Conservation (phyloP, 2,797 vertebrate genomes). For the Sus cebifrons region DNA sequence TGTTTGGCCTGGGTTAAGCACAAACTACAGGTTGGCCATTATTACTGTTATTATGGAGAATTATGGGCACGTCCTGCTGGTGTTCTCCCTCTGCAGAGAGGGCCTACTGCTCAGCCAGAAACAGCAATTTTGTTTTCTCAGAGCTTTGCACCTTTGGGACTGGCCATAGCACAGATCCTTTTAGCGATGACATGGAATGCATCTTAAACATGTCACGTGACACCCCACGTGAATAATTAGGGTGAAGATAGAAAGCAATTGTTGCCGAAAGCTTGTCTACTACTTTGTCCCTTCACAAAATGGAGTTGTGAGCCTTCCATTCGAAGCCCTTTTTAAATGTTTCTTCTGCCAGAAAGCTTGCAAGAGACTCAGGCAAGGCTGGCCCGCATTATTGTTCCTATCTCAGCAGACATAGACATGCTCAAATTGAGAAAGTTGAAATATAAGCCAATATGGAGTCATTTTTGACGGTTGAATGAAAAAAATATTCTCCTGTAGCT, state of each 20-base stretch:
- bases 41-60: conserved; percentile 47
- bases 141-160: background rate
- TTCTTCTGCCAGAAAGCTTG: conserved; percentile 33
- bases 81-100: background rate
- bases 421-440: conserved; percentile 58
- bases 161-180: background rate
- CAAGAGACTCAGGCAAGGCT: background rate
- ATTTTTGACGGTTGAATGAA: background rate
- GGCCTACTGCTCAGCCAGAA: conserved; percentile 35
- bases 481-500: background rate
- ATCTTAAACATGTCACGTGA: conserved; percentile 37
- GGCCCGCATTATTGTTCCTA: background rate
- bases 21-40: conserved; percentile 13
- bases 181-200: conserved; percentile 11
- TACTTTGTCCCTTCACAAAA: conserved; percentile 1
- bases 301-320: background rate
- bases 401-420: background rate
- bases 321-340: conserved; percentile 28
- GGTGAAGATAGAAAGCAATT: conserved; percentile 23
- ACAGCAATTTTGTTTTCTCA: conserved; percentile 31
- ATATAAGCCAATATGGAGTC: background rate
- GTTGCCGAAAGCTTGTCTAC: conserved; percentile 2
- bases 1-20: background rate
- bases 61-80: background rate
- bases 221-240: background rate